Base-by-base conservation (phyloP, 1,140 invertebrate genomes). In the Metaphire vulgaris region DNA sequence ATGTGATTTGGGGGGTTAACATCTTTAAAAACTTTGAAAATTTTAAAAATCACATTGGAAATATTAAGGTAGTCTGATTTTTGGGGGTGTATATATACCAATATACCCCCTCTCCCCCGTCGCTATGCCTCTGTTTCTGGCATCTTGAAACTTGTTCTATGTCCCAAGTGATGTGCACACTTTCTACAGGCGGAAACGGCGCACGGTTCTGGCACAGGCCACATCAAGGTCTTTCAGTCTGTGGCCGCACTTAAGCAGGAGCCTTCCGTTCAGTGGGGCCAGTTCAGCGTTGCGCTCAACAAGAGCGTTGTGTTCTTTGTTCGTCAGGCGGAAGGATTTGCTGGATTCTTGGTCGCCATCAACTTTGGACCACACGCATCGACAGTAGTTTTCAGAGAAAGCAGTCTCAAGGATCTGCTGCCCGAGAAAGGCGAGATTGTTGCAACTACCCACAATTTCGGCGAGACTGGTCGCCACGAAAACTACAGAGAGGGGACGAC, bases 201-300 rank as follows among this genome's bases (percentile, higher is more conserved):
- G 31, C 81, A 86, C 76, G 76, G 80, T 1, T 68, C 72, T 0
- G 71, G 71, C 33, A 66, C 76, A 66, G 56, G 32, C 15, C 29
- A 74, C 67, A 72, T 81, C 77, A 79, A 85, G 31, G 79, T 83
- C 6, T 85, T 83, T 76, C 80, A 79, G 65, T 72, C 81, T 2
- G 75, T 87, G 21, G 76, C 80, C 1, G 72, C 80, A 33, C 80
- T 88, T 2, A 75, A 85, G 32, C 68, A 75, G 1, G 79, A 83
- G 6, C 83, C 83, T 34, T 85, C 86, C 0, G 79, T 87, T 69
- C 82, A 82, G 74, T 86, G 82, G 80, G 87, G 87, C 6, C 69
- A 79, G 6, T 77, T 83, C 21, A 74, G 78, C 30, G 79, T 81
- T 73, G 74, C 76, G 1, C 56, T 79, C 0, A 78, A 69, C 2